Evolutionary conservation across 2,888 invertebrate genomes (phyloP), one percentile per base, ranked within the genome.

Genomic region (Volucella inflata): DNA sequence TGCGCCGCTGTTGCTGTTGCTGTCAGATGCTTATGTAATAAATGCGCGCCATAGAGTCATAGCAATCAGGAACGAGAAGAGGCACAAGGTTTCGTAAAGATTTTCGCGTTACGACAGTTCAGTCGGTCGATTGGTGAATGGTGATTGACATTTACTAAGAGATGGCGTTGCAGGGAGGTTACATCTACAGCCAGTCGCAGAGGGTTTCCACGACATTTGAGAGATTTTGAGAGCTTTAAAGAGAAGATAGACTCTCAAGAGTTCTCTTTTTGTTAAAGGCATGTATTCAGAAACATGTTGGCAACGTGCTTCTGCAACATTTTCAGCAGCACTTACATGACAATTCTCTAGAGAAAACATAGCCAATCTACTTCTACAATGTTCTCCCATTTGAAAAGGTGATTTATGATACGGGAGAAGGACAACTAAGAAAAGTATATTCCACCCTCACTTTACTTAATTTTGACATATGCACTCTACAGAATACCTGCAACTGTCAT

Each of bases 11-110:
- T 48, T 40, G 60, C 30, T 30, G 30, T 6, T 30, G 30, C 30
- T 30, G 30, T 30, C 30, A 30, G 30, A 30, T 30, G 30, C 75
- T 85, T 85, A 81, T 85, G 85, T 76, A 85, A 85, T 36, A 74
- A 72, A 72, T 14, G 48, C 53, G 44, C 62, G 46, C 71, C 30
- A 30, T 30, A 30, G 4, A 30, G 30, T 6, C 6, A n/a, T n/a
- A 30, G 6, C 30, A 6, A 2, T 6, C 30, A 30, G 30, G 6
- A 30, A 30, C 30, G 30, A 30, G 30, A 30, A 30, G 42, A 8
- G 38, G 60, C 36, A 53, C 81, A 64, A 55, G 68, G 77, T 85
- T 85, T 81, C 76, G 76, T 81, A 81, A 85, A 60, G 16, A 38
- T 53, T 78, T 68, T 72, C 42, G 12, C 62, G 62, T 80, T 80